Evolutionary conservation across 2,888 invertebrate species (phyloP), one percentile per base, ranked within the genome.

Genomic region (Copidosoma aretas): DNA sequence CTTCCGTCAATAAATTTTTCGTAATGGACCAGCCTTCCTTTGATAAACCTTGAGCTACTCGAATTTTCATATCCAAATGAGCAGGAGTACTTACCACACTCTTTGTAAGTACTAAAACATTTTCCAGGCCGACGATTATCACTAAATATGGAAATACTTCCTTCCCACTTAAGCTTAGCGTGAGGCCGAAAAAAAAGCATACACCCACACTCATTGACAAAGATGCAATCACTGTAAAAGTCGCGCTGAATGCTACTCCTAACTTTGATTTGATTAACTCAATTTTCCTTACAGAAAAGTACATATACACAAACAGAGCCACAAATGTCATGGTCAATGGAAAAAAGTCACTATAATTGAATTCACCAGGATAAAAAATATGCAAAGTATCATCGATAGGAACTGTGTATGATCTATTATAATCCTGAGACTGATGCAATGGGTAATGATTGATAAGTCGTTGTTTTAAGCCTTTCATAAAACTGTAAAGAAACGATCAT

Each of bases 21-120:
- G 97, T 96, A 58, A 98, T 97, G 4, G 93, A 94, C 97, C 97
- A 98, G 14, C 97, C 98, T 85, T 99, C 98, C 79, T 93, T 94
- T 80, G 95, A 95, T n/a, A 99, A 86, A 2, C 98, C 98, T 86
- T 96, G 95, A 0, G 98, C 97, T 4, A 98, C 91, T 19, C 98
- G 89, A 74, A 97, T 94, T 84, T 97, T 97, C 10, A 97, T 94
- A 83, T 98, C 98, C 61, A 98, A 88, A 75, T 97, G 92, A 1
- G 88, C 85, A 1, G 95, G 91, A 59, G 97, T 95, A 1, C 94
- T 93, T 0, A 97, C 94, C 0, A 99, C 96, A 77, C 97, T 96
- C 82, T 94, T 94, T 0, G 95, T 95, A 58, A 96, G 85, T 0
- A 95, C 94, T 67, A 96, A 84, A 59, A 95, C 93, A 80, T 96